phyloP scores from a whole-genome alignment of 2,113 vertebrate species.

The Hemichromis elongatus region DNA sequence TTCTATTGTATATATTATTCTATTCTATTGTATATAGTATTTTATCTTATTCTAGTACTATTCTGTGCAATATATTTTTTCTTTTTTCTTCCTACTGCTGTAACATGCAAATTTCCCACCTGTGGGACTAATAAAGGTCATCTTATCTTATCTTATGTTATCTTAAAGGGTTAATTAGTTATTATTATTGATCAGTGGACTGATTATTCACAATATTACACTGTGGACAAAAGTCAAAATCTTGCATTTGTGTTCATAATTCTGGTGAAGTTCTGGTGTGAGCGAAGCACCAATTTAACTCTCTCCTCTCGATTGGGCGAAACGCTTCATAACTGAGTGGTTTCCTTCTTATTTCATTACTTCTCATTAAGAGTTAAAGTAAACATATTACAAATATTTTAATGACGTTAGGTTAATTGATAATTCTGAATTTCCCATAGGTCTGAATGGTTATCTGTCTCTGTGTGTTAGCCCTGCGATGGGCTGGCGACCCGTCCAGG shows the following conservation, averaged over 20 bases:
- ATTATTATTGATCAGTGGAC: background rate
- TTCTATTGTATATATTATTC: no score
- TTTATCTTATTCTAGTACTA: no score
- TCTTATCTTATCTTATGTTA: no score
- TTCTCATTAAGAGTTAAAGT: background rate
- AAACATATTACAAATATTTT: background rate
- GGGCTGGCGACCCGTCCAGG: background rate
- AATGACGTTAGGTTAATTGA: background rate
- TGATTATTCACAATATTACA: background rate
- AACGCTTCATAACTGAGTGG: background rate
- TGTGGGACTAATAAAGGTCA: no score
- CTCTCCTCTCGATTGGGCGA: background rate
- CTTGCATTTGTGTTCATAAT: background rate
- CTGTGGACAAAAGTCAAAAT: background rate
- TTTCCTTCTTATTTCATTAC: background rate
- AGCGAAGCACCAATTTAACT: background rate
- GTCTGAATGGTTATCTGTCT: background rate
- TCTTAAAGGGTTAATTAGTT: background rate
- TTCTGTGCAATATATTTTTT: no score
- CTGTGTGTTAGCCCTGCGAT: background rate
- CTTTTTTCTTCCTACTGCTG: no score
- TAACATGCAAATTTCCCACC: no score
- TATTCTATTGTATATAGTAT: no score
- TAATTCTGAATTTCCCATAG: background rate
- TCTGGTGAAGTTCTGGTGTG: background rate